phyloP scores from a whole-genome alignment of 2,888 invertebrate genomes.

The Teleiodes luculella region DNA sequence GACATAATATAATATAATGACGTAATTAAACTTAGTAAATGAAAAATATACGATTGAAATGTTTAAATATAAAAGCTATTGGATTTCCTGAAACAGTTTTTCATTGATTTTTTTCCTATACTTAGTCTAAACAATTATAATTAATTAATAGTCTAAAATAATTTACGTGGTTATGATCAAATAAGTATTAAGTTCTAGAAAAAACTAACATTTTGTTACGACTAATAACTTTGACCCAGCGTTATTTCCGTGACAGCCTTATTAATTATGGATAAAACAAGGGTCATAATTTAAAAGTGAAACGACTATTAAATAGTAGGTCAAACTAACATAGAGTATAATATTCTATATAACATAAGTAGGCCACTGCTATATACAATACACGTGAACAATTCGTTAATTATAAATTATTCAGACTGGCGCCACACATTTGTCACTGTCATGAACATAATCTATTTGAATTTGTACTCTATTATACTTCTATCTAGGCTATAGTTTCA shows the following conservation, averaged over 20 bases:
- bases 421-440: not conserved
- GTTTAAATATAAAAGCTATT: no score
- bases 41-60: no score
- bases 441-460: not conserved
- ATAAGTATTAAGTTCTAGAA: no score
- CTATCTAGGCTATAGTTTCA: no score
- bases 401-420: not conserved
- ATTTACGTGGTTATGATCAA: no score
- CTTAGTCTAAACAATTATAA: no score
- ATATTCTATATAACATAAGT: not conserved
- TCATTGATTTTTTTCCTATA: no score
- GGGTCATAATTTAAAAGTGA: not conserved
- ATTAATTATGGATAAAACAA: not conserved
- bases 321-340: not conserved
- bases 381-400: conserved; percentile 2
- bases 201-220: not conserved
- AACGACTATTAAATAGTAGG: not conserved
- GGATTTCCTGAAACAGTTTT: no score
- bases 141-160: no score
- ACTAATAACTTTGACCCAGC: not conserved
- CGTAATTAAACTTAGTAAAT: no score
- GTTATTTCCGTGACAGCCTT: no score
- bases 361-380: not conserved
- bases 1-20: no score
- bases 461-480: not conserved